Evolutionary conservation across 1,140 invertebrate genomes (phyloP), one percentile per base, ranked within the genome.

Genomic region (Drosophila santomea): DNA sequence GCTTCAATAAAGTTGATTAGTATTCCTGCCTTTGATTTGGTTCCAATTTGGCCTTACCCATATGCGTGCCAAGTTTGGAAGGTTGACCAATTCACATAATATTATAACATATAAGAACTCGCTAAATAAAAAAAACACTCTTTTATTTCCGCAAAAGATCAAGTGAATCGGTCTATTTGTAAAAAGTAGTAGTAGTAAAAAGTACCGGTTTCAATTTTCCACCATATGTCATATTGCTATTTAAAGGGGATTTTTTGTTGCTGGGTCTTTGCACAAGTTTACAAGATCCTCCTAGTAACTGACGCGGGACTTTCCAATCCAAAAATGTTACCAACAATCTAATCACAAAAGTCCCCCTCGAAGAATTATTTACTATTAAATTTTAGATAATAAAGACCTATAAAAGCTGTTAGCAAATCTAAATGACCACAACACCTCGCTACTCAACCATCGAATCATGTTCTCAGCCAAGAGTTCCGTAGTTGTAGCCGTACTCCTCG

Each of bases 1-100:
- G 14, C 10, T 59, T 20, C 57, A 58, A 66, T 66, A 56, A 12
- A 74, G 35, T 25, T 56, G n/a, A 48, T 71, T 69, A 47, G 63
- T 38, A 35, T 51, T 43, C 47, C 45, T 32, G 6, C 5, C n/a
- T 11, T 20, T 36, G 15, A 23, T 10, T 12, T 23, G n/a, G 15
- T 14, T 23, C 17, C n/a, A 41, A 25, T 35, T 43, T 44, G 41
- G 36, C 60, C 32, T 58, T 62, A 15, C 14, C 14, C 32, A 39
- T 32, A 15, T 56, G 14, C 38, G 36, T 44, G 64, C 12, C 38
- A 45, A 59, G 12, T 17, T 32, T 2, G 11, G 56, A 63, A 66
- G 62, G 59, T 45, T 38, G 28, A 23, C 7, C 2, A 69, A 32
- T 55, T 55, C 12, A 20, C 32, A 41, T 17, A 28, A 20, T 15